Conservation (phyloP, 2,888 invertebrate species). For the Harpalus rubripes region DNA sequence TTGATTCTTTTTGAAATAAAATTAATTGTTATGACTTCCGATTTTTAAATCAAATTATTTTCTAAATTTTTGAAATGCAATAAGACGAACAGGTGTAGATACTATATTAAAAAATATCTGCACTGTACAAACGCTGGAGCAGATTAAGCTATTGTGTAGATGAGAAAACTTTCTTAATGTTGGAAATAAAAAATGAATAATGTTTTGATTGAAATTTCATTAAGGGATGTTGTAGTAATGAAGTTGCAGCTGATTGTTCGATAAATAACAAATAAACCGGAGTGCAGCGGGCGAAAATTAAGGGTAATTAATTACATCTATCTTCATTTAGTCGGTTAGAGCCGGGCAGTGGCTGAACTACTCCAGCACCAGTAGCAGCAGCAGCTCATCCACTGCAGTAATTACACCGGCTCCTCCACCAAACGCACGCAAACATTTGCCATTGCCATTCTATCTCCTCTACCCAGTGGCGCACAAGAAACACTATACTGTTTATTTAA, state of each 20-base stretch:
- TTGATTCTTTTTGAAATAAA: too few species aligned
- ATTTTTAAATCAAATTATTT: too few species aligned
- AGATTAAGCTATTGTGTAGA: background rate
- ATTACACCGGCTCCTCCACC: slow-evolving; percentile 1
- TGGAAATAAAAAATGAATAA: too few species aligned
- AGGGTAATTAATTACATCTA: slow-evolving; percentile 53
- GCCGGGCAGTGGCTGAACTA: slow-evolving; percentile 21
- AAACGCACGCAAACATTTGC: background rate
- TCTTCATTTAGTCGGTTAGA: slow-evolving; percentile 45
- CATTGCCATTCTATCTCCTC: background rate
- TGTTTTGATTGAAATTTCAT: too few species aligned
- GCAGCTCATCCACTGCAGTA: slow-evolving; percentile 8
- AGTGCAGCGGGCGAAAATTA: slow-evolving; percentile 30
- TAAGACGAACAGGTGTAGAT: too few species aligned
- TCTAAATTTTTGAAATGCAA: too few species aligned
- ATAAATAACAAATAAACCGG: slow-evolving; percentile 37
- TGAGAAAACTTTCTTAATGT: background rate
- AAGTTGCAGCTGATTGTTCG: slow-evolving; percentile 18
- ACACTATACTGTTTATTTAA: too few species aligned
- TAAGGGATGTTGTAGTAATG: background rate
- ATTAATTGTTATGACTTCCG: too few species aligned
- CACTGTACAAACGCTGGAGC: too few species aligned
- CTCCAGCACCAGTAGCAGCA: background rate
- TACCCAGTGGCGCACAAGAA: background rate
- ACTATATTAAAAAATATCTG: too few species aligned